A percentile compares a stretch with the other conserved stretches of the same genome.
phyloP scores from a whole-genome alignment of 2,888 invertebrate genomes.

The Gisinianus flammeolus region DNA sequence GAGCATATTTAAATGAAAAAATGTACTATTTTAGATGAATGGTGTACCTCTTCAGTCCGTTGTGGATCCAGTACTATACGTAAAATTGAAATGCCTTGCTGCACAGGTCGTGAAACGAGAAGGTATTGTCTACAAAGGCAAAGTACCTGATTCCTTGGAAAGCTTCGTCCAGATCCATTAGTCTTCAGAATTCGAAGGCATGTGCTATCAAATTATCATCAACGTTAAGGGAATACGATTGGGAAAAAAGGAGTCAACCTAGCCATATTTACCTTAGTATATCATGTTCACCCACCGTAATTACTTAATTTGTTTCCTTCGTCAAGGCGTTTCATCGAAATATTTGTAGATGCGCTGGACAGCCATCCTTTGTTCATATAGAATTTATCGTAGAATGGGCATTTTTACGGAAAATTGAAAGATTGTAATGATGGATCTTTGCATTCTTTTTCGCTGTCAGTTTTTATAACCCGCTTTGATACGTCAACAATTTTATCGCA shows the following conservation, averaged over 20 bases:
- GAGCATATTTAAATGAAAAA: too few species aligned
- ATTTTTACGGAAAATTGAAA: too few species aligned
- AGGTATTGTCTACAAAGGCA: conserved; percentile 61
- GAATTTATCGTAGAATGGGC: too few species aligned
- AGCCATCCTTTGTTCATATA: too few species aligned
- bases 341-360: too few species aligned
- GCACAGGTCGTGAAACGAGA: conserved; percentile 72
- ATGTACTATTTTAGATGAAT: conserved; percentile 60
- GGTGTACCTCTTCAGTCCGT: conserved; percentile 61
- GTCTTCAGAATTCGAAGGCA: conserved; percentile 45
- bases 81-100: conserved; percentile 83
- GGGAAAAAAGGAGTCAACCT: neutral
- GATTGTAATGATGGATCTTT: too few species aligned
- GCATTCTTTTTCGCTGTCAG: too few species aligned
- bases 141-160: conserved; percentile 63
- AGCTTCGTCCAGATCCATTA: conserved; percentile 63
- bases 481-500: too few species aligned
- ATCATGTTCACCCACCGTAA: neutral
- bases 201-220: neutral
- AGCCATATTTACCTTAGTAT: neutral
- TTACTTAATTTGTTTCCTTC: neutral
- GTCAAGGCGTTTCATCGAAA: too few species aligned
- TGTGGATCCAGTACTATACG: conserved; percentile 78
- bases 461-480: too few species aligned
- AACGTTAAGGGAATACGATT: neutral